Conservation (phyloP, 2,797 vertebrate genomes). For the Rhynchonycteris naso region DNA sequence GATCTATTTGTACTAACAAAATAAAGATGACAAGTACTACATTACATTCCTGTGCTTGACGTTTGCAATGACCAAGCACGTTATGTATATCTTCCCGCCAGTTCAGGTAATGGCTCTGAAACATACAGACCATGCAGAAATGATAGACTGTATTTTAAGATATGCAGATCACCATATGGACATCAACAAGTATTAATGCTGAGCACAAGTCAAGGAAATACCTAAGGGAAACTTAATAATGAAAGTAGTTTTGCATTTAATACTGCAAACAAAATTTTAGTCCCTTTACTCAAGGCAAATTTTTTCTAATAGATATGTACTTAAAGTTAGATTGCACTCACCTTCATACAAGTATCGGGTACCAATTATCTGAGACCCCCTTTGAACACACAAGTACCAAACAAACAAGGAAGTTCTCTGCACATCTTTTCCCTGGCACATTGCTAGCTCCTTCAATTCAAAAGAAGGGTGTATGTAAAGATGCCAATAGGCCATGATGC, state of each 20-base stretch:
- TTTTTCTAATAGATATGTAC: background rate
- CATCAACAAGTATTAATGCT: background rate
- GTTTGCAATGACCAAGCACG: slow-evolving; percentile 14
- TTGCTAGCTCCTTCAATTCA: background rate
- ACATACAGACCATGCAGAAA: background rate
- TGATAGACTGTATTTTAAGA: background rate
- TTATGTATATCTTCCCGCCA: background rate
- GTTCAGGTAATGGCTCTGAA: background rate
- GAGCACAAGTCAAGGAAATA: background rate
- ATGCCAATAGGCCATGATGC: background rate
- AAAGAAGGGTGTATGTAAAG: slow-evolving; percentile 27
- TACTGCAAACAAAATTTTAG: background rate
- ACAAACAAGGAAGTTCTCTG: background rate
- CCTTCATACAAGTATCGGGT: slow-evolving; percentile 62
- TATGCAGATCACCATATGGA: background rate
- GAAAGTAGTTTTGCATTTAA: background rate
- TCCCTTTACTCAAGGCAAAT: slow-evolving; percentile 7
- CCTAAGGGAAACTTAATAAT: background rate
- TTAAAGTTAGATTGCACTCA: slow-evolving; percentile 62
- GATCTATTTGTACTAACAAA: slow-evolving; percentile 60
- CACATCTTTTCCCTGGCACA: background rate
- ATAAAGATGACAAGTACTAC: slow-evolving; percentile 53
- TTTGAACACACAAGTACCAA: background rate
- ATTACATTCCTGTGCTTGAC: slow-evolving; percentile 54
- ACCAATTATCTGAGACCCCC: background rate